Conservation (phyloP, 2,888 invertebrate species). For the Sminthurides aquaticus region DNA sequence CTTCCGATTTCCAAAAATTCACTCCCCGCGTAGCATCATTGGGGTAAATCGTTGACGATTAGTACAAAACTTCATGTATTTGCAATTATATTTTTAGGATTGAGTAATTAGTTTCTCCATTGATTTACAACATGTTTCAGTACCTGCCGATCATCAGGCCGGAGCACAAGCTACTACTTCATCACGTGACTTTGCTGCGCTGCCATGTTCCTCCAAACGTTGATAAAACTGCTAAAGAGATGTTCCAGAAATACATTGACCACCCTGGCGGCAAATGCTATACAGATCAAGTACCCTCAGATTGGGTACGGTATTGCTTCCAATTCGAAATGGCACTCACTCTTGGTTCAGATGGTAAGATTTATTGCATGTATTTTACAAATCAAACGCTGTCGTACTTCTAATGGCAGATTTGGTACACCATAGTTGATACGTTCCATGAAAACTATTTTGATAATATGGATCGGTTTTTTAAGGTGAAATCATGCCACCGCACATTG, state of each 20-base stretch:
- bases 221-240: slow-evolving; percentile 25
- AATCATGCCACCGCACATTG: slow-evolving; percentile 61
- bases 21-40: slow-evolving; percentile 69
- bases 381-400: too few relatives aligned
- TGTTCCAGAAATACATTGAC: slow-evolving; percentile 62
- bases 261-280: slow-evolving; percentile 59
- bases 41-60: slow-evolving; percentile 53
- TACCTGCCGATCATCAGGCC: slow-evolving; percentile 51
- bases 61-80: too few relatives aligned
- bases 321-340: slow-evolving; percentile 73
- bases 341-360: not conserved
- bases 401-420: too few relatives aligned
- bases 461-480: too few relatives aligned
- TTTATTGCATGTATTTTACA: not conserved
- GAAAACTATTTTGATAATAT: too few relatives aligned
- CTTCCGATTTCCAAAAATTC: slow-evolving; percentile 63
- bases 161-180: slow-evolving; percentile 59
- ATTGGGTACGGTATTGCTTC: slow-evolving; percentile 66
- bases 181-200: slow-evolving; percentile 80
- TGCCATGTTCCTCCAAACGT: slow-evolving; percentile 50
- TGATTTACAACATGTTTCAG: too few relatives aligned
- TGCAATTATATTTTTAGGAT: too few relatives aligned
- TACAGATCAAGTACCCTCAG: slow-evolving; percentile 65
- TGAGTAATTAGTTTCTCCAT: too few relatives aligned
- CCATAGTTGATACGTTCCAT: too few relatives aligned